Evolutionary conservation across 1,140 invertebrate species (phyloP), one percentile per base, ranked within the genome.

Genomic region (Drosophila bifasciata): DNA sequence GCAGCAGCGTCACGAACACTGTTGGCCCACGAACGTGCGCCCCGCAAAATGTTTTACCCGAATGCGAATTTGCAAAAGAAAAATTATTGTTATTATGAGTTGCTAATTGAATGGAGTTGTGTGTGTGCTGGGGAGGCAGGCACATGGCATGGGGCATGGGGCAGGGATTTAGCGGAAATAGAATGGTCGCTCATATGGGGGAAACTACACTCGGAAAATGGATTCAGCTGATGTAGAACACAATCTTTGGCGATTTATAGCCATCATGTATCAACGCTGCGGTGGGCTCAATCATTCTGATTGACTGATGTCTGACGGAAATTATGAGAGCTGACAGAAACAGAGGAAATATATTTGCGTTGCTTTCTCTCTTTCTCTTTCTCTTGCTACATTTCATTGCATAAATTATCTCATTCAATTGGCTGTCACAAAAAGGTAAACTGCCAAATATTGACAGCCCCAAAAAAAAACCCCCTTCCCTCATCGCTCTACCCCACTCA

Each of bases 81-180:
- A 86, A 86, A 88, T 88, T 81, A 86, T 86, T 86, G 83, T 86
- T 86, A 86, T 86, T 86, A 86, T 86, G 81, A 86, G 81, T 86
- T 83, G 81, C 81, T 86, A 86, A 86, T 86, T 86, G 81, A 86
- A 86, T 86, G 78, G 83, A 86, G 73, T 81, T 86, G 80, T 36
- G 58, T 74, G 59, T 59, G 36, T 40, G 39, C 28, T 57, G 60
- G 28, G 61, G 43, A 36, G 8, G 21, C 23, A 41, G 49, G 46
- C 15, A 39, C 16, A 9, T 39, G 9, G 28, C 51, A 39, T 13
- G 45, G 36, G 41, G 59, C 19, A 36, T 32, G 28, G 43, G 25
- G 40, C 41, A 41, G 36, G 15, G 21, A 63, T 13, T 45, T 17
- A 9, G 23, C n/a, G 48, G 15, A 25, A 16, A 17, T 13, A 11